Conservation (phyloP, 2,113 vertebrate species). For the Myiozetetes cayanensis region DNA sequence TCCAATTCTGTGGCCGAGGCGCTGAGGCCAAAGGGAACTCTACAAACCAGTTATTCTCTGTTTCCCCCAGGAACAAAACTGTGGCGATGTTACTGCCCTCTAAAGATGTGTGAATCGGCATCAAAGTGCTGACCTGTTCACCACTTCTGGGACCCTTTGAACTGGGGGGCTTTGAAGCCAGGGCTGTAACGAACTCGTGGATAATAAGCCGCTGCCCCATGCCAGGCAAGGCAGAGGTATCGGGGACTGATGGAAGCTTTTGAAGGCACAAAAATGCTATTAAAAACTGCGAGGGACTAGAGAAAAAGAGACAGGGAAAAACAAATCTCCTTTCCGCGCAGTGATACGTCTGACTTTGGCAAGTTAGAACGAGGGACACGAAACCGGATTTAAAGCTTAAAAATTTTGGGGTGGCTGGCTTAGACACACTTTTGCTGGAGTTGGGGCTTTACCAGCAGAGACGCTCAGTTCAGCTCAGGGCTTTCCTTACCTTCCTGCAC, state of each 20-base stretch:
- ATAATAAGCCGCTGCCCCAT: conserved; percentile 69
- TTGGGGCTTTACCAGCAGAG: neutral
- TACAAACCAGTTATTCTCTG: conserved; percentile 58
- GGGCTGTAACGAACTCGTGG: conserved; percentile 61
- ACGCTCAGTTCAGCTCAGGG: neutral
- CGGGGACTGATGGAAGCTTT: conserved; percentile 53
- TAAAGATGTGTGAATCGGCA: conserved; percentile 58
- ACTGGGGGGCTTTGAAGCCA: conserved; percentile 48
- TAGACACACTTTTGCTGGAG: neutral
- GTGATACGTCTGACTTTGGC: neutral
- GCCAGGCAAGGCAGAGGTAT: conserved; percentile 47
- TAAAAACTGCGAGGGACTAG: conserved; percentile 33
- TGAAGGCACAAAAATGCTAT: conserved; percentile 57
- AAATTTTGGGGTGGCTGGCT: neutral
- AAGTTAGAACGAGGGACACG: conserved; percentile 5
- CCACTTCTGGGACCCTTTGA: conserved; percentile 61
- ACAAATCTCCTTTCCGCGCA: conserved; percentile 11
- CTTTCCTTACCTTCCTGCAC: conserved; percentile 13
- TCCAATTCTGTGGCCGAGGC: conserved; percentile 37
- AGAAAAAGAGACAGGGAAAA: conserved; percentile 38
- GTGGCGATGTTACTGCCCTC: conserved; percentile 46
- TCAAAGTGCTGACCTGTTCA: conserved; percentile 63
- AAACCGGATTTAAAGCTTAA: neutral
- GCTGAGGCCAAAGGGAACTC: conserved; percentile 63
- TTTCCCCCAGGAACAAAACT: conserved; percentile 68